Conservation (phyloP, 2,797 vertebrate genomes). For the Phoeniculus purpureus region DNA sequence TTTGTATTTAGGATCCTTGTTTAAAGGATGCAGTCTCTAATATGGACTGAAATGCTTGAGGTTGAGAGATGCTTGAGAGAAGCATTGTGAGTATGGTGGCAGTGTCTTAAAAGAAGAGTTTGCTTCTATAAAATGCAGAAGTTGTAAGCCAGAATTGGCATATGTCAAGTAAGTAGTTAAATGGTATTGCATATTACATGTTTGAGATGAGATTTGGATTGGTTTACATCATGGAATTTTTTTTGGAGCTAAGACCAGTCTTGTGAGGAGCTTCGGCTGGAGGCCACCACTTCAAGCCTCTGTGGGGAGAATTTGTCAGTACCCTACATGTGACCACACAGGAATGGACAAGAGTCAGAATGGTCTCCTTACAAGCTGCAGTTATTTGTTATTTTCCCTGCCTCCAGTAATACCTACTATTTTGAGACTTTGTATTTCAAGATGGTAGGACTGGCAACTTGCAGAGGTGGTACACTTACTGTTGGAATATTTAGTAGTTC, state of each 20-base stretch:
- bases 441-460: not conserved
- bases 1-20: not conserved
- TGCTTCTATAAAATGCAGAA: not conserved
- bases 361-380: not conserved
- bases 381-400: not conserved
- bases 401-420: not conserved
- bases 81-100: not conserved
- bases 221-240: not conserved
- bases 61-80: not conserved
- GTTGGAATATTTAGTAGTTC: not conserved
- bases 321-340: accelerated
- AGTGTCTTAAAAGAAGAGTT: not conserved
- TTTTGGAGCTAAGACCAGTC: not conserved
- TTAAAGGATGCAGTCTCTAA: not conserved
- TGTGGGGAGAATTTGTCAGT: not conserved
- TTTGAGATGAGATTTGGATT: not conserved
- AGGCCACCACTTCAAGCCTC: not conserved
- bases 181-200: not conserved
- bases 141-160: not conserved
- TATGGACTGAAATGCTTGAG: not conserved
- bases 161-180: not conserved
- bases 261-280: not conserved
- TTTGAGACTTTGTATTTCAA: not conserved
- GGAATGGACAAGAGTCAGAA: accelerated
- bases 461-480: accelerated